A percentile compares a stretch with the other conserved stretches of the same genome.
Evolutionary conservation across 2,113 vertebrate genomes (phyloP).

Genomic region (Erinaceus europaeus): DNA sequence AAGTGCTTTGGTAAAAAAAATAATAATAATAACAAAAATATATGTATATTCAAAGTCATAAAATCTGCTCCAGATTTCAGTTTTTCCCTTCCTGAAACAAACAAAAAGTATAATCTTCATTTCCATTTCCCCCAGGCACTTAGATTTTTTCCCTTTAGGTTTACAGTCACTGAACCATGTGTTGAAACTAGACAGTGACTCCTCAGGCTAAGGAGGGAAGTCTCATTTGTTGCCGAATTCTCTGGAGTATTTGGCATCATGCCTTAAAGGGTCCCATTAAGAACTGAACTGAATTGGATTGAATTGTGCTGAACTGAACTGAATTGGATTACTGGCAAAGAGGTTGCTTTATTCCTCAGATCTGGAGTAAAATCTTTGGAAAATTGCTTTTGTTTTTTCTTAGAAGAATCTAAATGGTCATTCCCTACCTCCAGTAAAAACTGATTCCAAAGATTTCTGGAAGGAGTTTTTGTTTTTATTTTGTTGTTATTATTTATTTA

Average conservation of each 20-base stretch:
- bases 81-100: constrained; percentile 13
- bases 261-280: constrained; percentile 45
- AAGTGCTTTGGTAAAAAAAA: no score
- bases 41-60: constrained; percentile 30
- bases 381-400: constrained; percentile 32
- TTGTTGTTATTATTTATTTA: no score
- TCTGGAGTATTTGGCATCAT: constrained; percentile 40
- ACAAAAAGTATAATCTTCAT: neutral
- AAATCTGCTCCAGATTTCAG: constrained; percentile 14
- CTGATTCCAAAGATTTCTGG: neutral
- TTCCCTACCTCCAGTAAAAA: constrained; percentile 25
- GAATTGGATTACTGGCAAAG: constrained; percentile 56
- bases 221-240: constrained; percentile 43
- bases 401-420: constrained; percentile 25
- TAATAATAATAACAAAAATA: no score
- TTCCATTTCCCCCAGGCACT: neutral
- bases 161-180: constrained; percentile 31
- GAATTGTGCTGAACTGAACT: neutral
- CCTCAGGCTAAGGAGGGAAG: neutral
- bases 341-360: constrained; percentile 30
- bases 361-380: constrained; percentile 54
- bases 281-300: constrained; percentile 11
- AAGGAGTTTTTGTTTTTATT: neutral
- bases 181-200: constrained; percentile 19
- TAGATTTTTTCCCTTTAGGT: constrained; percentile 39